phyloP scores from a whole-genome alignment of 2,113 vertebrate genomes.

The Picathartes gymnocephalus region DNA sequence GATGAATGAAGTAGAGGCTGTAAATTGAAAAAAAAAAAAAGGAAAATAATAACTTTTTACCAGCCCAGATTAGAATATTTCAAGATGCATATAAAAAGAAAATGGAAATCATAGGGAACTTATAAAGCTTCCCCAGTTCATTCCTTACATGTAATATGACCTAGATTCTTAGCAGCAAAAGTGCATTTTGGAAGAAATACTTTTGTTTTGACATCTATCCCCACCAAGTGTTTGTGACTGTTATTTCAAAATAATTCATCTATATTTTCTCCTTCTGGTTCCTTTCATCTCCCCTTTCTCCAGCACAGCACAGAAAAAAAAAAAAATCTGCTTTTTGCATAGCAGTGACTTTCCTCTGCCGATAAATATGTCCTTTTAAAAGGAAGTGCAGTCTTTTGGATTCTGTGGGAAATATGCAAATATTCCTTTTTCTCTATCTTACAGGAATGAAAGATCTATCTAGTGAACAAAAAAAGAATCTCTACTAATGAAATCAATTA shows the following conservation, averaged over 20 bases:
- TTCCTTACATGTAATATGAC: background rate
- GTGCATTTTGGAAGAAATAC: background rate
- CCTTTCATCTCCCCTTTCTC: background rate
- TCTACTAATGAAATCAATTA: background rate
- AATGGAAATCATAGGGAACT: background rate
- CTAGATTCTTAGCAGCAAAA: background rate
- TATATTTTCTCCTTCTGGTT: background rate
- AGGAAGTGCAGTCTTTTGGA: background rate
- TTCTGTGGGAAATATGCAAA: background rate
- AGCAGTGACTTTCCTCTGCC: background rate
- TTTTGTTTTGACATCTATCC: background rate
- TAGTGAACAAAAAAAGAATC: background rate
- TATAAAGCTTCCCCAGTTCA: background rate
- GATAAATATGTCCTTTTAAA: background rate
- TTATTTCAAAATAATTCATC: background rate
- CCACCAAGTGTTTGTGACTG: background rate
- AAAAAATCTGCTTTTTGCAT: background rate
- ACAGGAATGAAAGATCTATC: background rate
- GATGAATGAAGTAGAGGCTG: background rate
- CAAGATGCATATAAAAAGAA: background rate
- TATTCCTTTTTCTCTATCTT: background rate
- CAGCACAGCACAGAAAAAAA: background rate
- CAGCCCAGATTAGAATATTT: background rate
- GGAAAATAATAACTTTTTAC: background rate
- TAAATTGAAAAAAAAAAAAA: background rate